Conservation (phyloP, 2,113 vertebrate species). For the Coptodon bakossiorum region DNA sequence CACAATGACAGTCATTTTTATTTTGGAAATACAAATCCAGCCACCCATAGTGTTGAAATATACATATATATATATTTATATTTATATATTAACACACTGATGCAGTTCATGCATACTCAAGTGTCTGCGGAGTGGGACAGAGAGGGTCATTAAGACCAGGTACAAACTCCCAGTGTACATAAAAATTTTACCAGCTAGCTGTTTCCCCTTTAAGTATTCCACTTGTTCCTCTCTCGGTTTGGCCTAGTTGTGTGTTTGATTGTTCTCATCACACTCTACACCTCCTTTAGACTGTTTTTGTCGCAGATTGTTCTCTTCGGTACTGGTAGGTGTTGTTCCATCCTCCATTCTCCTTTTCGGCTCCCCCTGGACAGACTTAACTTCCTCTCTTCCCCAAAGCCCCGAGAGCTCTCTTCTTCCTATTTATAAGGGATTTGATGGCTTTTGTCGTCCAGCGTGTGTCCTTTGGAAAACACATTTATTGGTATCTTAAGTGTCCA, state of each 20-base stretch:
- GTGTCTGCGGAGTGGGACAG: background rate
- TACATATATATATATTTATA: background rate
- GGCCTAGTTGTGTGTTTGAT: background rate
- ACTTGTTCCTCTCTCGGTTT: background rate
- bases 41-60: background rate
- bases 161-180: background rate
- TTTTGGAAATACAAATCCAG: background rate
- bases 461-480: constrained; percentile 24
- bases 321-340: constrained; percentile 31
- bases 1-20: background rate
- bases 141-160: background rate
- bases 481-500: constrained; percentile 16
- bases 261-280: background rate
- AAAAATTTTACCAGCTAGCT: background rate
- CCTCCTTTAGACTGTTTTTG: constrained; percentile 20
- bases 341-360: constrained; percentile 15
- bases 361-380: constrained; percentile 31
- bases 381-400: constrained; percentile 4
- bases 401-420: constrained; percentile 10
- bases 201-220: background rate
- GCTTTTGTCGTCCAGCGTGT: constrained; percentile 20
- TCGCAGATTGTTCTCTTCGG: background rate
- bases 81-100: background rate
- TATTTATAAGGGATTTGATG: constrained; percentile 21
- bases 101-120: background rate